These are phyloP conservation scores for Gouania willdenowi DNA, from an alignment of 2,797 vertebrate species.

Conservation along the genomic window DNA sequence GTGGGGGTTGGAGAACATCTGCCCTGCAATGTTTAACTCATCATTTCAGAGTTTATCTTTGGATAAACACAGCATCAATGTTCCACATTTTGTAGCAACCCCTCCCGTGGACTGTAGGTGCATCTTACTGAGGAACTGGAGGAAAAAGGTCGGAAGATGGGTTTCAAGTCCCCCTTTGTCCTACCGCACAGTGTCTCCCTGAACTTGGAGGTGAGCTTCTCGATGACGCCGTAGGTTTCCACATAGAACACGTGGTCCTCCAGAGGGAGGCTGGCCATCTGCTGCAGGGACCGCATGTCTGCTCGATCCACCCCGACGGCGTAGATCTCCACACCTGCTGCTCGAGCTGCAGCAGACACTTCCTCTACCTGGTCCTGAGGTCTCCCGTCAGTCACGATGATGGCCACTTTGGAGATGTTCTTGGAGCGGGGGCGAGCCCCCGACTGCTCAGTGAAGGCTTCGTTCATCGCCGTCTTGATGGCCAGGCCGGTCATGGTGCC, in stretches of 20 bases:
- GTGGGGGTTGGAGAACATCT: slow-evolving; percentile 40
- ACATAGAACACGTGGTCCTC: slow-evolving; percentile 93
- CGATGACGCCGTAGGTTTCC: slow-evolving; percentile 92
- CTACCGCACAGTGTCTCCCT: slow-evolving; percentile 87
- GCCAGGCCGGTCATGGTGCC: slow-evolving; percentile 96
- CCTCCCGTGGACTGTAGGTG: slow-evolving; percentile 53
- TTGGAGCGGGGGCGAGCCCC: slow-evolving; percentile 83
- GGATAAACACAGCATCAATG: slow-evolving; percentile 10
- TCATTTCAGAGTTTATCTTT: slow-evolving; percentile 19
- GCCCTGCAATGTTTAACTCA: slow-evolving; percentile 4
- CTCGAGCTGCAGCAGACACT: slow-evolving; percentile 69
- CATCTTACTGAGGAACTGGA: slow-evolving; percentile 42
- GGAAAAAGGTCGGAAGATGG: slow-evolving; percentile 32
- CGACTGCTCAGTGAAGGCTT: slow-evolving; percentile 88
- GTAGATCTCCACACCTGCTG: slow-evolving; percentile 76
- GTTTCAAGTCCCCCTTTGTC: slow-evolving; percentile 33
- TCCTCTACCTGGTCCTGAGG: slow-evolving; percentile 88
- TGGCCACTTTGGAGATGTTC: slow-evolving; percentile 86
- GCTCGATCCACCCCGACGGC: slow-evolving; percentile 87
- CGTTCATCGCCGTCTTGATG: slow-evolving; percentile 89
- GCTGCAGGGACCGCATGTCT: slow-evolving; percentile 82
- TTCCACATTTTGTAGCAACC: slow-evolving; percentile 11
- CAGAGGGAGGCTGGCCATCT: slow-evolving; percentile 87
- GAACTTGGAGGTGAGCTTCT: slow-evolving; percentile 91
- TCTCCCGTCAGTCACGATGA: slow-evolving; percentile 92